Base-by-base conservation (phyloP, 2,797 vertebrate species). In the Smutsia gigantea region DNA sequence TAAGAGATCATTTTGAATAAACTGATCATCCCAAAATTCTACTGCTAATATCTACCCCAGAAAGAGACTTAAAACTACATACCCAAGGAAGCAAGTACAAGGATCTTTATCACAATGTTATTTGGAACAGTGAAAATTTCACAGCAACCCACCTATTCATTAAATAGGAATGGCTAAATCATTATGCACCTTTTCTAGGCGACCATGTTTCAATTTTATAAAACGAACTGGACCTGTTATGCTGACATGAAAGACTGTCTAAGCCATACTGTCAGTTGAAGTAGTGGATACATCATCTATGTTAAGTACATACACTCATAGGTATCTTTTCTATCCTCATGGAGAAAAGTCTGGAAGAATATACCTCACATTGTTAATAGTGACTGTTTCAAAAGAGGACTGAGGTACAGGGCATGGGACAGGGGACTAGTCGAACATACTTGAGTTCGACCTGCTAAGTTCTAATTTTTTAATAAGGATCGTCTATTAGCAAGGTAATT, bases 81-180 rank as follows among this genome's bases (percentile, higher is more conserved):
- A 2, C 29, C 59, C 31, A 23, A 72, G 51, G 57, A 68, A 21
- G 18, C 27, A 74, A 53, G 21, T 42, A 78, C 37, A 84, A 69
- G 10, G 19, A 78, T 74, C 9, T 71, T 74, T 37, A 92, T 2
- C 31, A 2, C 18, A 74, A 34, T 49, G 8, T 83, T 85, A 91
- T 93, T 88, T 78, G 31, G 66, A 92, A 87, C 25, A 86, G 14
- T 72, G 69, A 93, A 82, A 96, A 86, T 18, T 49, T 83, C 17
- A 59, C 71, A 86, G 34, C 19, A 53, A 79, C n/a, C 42, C 90
- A 78, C 64, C 82, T 86, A 93, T 55, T 92, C n/a, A 69, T 84
- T 91, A 93, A 92, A 83, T 14, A 75, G 5, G n/a, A 92, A 93
- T 25, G 21, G 34, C 59, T 92, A 96, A 89, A 64, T 83, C 79